These are phyloP conservation scores for Thaleichthys pacificus DNA, from an alignment of 2,797 vertebrate genomes.

Conservation along the genomic window DNA sequence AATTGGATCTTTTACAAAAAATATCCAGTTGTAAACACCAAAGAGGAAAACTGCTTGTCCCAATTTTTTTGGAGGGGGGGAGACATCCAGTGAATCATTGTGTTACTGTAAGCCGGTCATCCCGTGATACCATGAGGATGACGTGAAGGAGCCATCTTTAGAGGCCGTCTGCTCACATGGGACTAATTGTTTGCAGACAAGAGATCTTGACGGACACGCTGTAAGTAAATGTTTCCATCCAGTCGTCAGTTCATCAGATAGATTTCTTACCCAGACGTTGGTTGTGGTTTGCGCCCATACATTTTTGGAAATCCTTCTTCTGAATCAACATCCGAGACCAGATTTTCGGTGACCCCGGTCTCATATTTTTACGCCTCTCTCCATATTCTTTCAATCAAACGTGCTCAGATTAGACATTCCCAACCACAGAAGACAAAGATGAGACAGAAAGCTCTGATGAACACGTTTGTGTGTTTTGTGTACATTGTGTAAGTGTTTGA, in stretches of 20 bases:
- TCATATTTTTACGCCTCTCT: slow-evolving; percentile 47
- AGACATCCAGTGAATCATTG: slow-evolving; percentile 47
- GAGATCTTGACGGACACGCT: slow-evolving; percentile 71
- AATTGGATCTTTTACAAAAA: too few relatives aligned
- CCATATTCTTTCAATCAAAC: slow-evolving; percentile 54
- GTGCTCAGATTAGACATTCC: slow-evolving; percentile 47
- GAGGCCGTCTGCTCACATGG: slow-evolving; percentile 56
- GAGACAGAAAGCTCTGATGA: slow-evolving; percentile 54
- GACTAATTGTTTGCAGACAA: slow-evolving; percentile 76
- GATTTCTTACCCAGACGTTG: slow-evolving; percentile 54
- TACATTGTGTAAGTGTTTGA: slow-evolving; percentile 63
- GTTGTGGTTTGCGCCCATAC: slow-evolving; percentile 63
- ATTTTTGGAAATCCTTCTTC: slow-evolving; percentile 66
- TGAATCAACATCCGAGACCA: slow-evolving; percentile 62
- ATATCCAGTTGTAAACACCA: too few relatives aligned
- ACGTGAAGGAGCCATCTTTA: slow-evolving; percentile 54
- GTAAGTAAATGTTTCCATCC: slow-evolving; percentile 76
- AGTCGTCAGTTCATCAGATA: slow-evolving; percentile 59
- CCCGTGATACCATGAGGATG: slow-evolving; percentile 7
- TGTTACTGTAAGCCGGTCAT: slow-evolving; percentile 44
- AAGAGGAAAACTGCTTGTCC: too few relatives aligned
- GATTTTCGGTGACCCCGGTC: slow-evolving; percentile 60
- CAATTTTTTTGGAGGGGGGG: too few relatives aligned
- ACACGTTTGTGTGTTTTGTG: slow-evolving; percentile 53
- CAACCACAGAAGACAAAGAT: slow-evolving; percentile 42